These are phyloP conservation scores for Diadumene lineata DNA, from an alignment of 92 coral and sea anemone species.

Conservation along the genomic window DNA sequence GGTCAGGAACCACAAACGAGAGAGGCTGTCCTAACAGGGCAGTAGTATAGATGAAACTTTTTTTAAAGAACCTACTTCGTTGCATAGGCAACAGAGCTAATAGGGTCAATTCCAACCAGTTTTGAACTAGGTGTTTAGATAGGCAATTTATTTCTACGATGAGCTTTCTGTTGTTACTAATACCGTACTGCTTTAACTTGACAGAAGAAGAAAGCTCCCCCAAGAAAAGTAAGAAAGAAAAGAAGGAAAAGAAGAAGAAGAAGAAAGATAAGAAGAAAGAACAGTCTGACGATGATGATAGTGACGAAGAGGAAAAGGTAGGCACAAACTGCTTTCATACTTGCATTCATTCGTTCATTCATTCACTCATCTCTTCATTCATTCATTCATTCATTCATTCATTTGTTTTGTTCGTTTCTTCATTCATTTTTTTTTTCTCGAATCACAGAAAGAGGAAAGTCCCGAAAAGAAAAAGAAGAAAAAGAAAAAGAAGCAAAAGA, in stretches of 20 bases:
- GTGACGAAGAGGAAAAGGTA: not conserved
- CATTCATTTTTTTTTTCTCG: too few relatives aligned
- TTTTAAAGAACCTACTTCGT: not conserved
- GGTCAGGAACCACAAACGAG: too few relatives aligned
- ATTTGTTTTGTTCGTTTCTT: too few relatives aligned
- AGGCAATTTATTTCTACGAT: constrained; percentile 1
- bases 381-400: too few relatives aligned
- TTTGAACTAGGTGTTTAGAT: not conserved
- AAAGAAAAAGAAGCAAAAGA: too few relatives aligned
- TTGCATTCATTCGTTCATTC: too few relatives aligned
- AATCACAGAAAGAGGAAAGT: too few relatives aligned
- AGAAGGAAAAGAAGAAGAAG: constrained; percentile 85
- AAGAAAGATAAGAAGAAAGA: constrained; percentile 79
- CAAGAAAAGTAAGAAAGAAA: constrained; percentile 80
- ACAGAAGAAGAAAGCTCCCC: constrained; percentile 64
- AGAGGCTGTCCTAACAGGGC: too few relatives aligned
- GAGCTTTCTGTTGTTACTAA: not conserved
- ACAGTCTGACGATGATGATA: constrained; percentile 58
- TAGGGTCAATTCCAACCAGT: not conserved
- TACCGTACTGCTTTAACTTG: not conserved
- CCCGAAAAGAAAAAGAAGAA: too few relatives aligned
- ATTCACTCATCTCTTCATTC: too few relatives aligned
- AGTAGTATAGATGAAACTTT: not conserved
- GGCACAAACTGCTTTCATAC: too few relatives aligned
- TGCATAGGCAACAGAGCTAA: not conserved